Evolutionary conservation across 2,888 invertebrate genomes (phyloP), one percentile per base, ranked within the genome.

Genomic region (Pristionchus arcanus): DNA sequence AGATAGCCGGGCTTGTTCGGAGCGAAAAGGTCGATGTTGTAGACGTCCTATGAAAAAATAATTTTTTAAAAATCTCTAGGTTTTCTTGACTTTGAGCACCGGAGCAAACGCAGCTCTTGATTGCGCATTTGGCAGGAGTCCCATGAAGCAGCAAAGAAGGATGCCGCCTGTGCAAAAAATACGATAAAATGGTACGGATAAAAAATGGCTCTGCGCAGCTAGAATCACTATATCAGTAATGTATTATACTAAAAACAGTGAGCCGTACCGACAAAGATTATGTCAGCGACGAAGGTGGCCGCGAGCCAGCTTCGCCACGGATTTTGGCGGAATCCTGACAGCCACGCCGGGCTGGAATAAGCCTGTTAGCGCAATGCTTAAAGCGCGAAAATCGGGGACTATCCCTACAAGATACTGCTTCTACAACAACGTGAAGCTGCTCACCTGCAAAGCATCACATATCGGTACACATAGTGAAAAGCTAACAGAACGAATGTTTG

Each of bases 21-120:
- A 1, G 81, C 81, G 81, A 13, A 77, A n/a, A 77, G 77, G 25
- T 77, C 42, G 77, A 77, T 77, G 21, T 25, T n/a, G 77, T 77
- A 77, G 21, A 77, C 49, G 2, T 77, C 25, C 77, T 77, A 16
- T 16, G 16, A 37, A 21, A 37, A 34, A 34, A 28, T 16, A 34
- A 19, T 37, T 5, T n/a, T n/a, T n/a, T n/a, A n/a, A n/a, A n/a
- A n/a, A n/a, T n/a, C n/a, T n/a, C n/a, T n/a, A n/a, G n/a, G n/a
- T n/a, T 34, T 42, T 15, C 34, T 19, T 11, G n/a, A 42, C 77
- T 19, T 31, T 42, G 19, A 77, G 3, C 31, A 77, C 42, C 5
- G 77, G 77, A 4, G 77, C 77, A 13, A 77, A 77, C 19, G 77
- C 21, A 2, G 19, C 25, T n/a, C 77, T 49, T 7, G 49, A 77